Evolutionary conservation across 64 coral and sea anemone genomes (phyloP).

Genomic region (Dendrophyllia cribrosa): DNA sequence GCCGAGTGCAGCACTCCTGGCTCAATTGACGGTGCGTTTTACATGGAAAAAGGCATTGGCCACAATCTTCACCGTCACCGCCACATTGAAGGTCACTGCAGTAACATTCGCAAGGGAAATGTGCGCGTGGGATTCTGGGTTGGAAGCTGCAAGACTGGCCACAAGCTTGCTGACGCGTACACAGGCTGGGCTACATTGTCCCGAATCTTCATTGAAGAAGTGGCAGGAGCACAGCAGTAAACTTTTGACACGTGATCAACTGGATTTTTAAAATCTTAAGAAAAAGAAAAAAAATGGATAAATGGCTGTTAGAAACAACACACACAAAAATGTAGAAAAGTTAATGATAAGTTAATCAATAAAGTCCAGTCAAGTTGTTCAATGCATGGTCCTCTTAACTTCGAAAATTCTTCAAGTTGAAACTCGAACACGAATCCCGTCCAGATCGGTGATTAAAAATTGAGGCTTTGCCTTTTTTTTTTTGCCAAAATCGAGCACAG

Average conservation of each 20-base stretch:
- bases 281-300: too few species aligned
- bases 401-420: too few species aligned
- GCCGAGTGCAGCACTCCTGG: not conserved
- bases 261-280: not conserved
- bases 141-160: not conserved
- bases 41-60: not conserved
- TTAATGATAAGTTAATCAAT: too few species aligned
- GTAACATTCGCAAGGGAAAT: not conserved
- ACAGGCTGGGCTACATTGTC: not conserved
- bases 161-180: not conserved
- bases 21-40: too few species aligned
- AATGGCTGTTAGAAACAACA: too few species aligned
- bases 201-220: constrained; percentile 3
- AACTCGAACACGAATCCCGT: too few species aligned
- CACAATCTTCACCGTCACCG: not conserved
- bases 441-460: too few species aligned
- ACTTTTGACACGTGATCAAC: not conserved
- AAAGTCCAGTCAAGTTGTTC: too few species aligned
- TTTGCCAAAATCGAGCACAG: too few species aligned
- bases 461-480: too few species aligned
- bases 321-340: too few species aligned
- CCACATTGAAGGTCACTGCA: not conserved
- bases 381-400: too few species aligned
- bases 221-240: not conserved
- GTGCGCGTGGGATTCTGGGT: not conserved